Evolutionary conservation across 1,140 invertebrate genomes (phyloP), one percentile per base, ranked within the genome.

Genomic region (Rhysida immarginata): DNA sequence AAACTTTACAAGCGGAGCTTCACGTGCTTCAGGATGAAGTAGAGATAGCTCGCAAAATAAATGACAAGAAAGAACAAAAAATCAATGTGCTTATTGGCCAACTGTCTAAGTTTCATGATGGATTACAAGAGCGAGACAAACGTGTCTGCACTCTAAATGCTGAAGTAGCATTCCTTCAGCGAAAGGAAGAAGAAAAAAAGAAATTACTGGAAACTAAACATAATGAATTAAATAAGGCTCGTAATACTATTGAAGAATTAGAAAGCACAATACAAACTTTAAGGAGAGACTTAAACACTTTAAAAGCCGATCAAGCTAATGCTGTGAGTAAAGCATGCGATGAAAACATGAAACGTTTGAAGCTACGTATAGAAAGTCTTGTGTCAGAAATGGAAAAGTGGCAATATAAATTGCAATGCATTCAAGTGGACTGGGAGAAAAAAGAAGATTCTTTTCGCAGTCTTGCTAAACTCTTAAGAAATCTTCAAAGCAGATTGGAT

Each of bases 21-120:
- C 49, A 51, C 8, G 8, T 51, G 8, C 26, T 51, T 21, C 49
- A 51, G 21, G 49, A 51, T 51, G 49, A 51, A 51, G 49, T 26
- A n/a, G 49, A 51, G 13, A 25, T 51, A 8, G 24, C 24, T 3
- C 49, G 24, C 16, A 51, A 51, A 27, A 20, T 51, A 3, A 24
- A 51, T 11, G 49, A 51, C 5, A 25, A 27, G 16, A 51, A 51
- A 27, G 49, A 51, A 51, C 26, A 51, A 11, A 51, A 51, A 21
- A 51, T 51, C 20, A 21, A 51, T 21, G 5, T 20, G 8, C 49
- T 51, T n/a, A 51, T 26, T 20, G 8, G 23, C 13, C 49, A 51
- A 20, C 26, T 51, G 8, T 21, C 23, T 20, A 11, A 13, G 8
- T 26, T 51, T 5, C 24, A 51, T 11, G 5, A 11, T 26, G 49